Evolutionary conservation across 2,113 vertebrate species (phyloP).

Genomic region (Anseranas semipalmata): DNA sequence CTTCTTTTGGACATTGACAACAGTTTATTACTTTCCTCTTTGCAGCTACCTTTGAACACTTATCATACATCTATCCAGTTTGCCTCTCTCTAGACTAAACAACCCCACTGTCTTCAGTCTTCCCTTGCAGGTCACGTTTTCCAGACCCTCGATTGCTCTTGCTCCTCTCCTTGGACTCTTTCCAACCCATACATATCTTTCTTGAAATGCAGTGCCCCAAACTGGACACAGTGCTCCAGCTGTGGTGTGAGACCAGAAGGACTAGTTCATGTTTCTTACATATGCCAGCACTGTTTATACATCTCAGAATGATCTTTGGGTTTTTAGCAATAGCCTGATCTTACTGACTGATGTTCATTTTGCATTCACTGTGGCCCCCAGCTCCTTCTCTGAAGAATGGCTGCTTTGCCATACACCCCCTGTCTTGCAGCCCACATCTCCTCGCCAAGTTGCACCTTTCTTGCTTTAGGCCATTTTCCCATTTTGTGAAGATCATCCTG

Average conservation of each 20-base stretch:
- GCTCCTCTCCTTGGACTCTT: background rate
- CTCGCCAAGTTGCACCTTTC: background rate
- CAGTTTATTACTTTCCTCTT: slow-evolving; percentile 21
- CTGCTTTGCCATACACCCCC: background rate
- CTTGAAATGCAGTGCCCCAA: background rate
- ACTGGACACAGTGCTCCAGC: background rate
- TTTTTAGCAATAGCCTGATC: background rate
- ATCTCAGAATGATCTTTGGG: background rate
- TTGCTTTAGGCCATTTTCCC: background rate
- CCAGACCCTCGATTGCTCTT: background rate
- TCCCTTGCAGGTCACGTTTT: slow-evolving; percentile 8
- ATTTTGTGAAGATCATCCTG: background rate
- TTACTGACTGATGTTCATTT: background rate
- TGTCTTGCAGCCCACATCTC: background rate
- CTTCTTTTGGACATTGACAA: slow-evolving; percentile 2
- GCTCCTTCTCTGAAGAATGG: background rate
- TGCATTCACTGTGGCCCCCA: background rate
- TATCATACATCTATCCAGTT: background rate
- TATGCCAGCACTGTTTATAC: slow-evolving; percentile 17
- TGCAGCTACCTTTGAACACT: slow-evolving; percentile 3
- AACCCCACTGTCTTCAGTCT: background rate
- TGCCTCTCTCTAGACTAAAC: slow-evolving; percentile 54
- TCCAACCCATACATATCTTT: background rate
- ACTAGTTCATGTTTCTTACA: background rate
- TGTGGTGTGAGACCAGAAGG: slow-evolving; percentile 9